Evolutionary conservation across 2,888 invertebrate species (phyloP), one percentile per base, ranked within the genome.

Genomic region (Plusia festucae): DNA sequence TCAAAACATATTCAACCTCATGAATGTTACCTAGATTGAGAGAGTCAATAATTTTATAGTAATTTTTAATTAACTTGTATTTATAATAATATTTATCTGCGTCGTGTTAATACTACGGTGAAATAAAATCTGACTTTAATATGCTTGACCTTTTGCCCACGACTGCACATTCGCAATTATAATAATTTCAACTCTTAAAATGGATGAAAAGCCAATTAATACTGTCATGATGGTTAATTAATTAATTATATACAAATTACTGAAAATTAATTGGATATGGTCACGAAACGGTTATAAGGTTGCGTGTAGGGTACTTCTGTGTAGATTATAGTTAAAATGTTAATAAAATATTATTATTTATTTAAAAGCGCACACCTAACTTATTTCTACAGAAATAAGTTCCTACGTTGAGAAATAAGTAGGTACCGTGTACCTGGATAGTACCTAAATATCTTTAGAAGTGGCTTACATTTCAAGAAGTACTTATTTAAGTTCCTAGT

Each of bases 201-300:
- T 40, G 40, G 40, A 40, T n/a, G n/a, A 40, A 40, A n/a, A n/a
- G 5, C n/a, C 40, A 40, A 40, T 40, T 40, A 40, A 40, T 34
- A 34, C n/a, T 40, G n/a, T 5, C n/a, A 40, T 40, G 40, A 40
- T 40, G 40, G 40, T 40, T 40, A 40, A 40, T 40, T 6, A 40
- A 40, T 40, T 40, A n/a, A 40, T 40, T 40, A 40, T 40, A 13
- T 40, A n/a, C 40, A n/a, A 40, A 40, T 40, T 40, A 40, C 6
- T 40, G 6, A 40, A n/a, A n/a, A n/a, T 40, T 40, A 40, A 40
- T 40, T 40, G 40, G 40, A 40, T n/a, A n/a, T n/a, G 40, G 40
- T 40, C 40, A 40, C 40, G 40, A n/a, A 40, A 40, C 40, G 40
- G 34, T 40, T n/a, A 30, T 30, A 40, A 40, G 40, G 40, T 40